A percentile compares a stretch with the other conserved stretches of the same genome.
phyloP scores from a whole-genome alignment of 1,140 invertebrate genomes.

The Hypothenemus hampei region DNA sequence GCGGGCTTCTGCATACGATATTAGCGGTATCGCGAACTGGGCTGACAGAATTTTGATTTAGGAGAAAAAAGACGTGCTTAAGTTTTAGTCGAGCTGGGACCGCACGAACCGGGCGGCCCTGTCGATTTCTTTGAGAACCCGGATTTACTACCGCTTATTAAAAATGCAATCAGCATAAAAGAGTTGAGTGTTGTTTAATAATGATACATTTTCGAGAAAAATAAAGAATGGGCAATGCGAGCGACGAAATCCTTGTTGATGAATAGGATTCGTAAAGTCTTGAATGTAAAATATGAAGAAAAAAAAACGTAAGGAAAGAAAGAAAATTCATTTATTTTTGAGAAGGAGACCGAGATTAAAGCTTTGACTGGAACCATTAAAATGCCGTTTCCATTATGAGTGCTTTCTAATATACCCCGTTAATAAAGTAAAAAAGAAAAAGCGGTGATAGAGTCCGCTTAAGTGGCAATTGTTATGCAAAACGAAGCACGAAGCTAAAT shows the following conservation, averaged over 20 bases:
- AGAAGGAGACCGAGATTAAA: slow-evolving; percentile 12
- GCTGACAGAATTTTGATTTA: slow-evolving; percentile 26
- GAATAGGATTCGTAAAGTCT: neutral
- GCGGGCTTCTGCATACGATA: slow-evolving; percentile 25
- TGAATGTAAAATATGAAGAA: neutral
- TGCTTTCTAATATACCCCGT: slow-evolving; percentile 45
- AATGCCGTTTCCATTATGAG: slow-evolving; percentile 38
- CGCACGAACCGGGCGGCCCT: slow-evolving; percentile 8
- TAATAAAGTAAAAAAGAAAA: slow-evolving; percentile 45
- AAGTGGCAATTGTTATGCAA: slow-evolving; percentile 46
- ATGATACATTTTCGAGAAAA: no score
- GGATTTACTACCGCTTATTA: slow-evolving; percentile 19
- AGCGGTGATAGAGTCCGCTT: slow-evolving; percentile 42
- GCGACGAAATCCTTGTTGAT: no score
- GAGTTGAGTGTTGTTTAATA: neutral
- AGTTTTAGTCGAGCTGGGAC: slow-evolving; percentile 19
- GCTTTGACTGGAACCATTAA: slow-evolving; percentile 27
- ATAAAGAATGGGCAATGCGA: no score
- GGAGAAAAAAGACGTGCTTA: slow-evolving; percentile 27
- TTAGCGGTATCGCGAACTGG: slow-evolving; percentile 23
- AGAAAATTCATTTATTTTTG: slow-evolving; percentile 26
- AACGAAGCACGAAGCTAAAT: slow-evolving; percentile 41
- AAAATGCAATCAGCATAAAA: no score
- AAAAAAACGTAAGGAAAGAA: neutral
- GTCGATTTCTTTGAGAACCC: slow-evolving; percentile 23